These are phyloP conservation scores for Apolygus lucorum DNA, from an alignment of 1,140 invertebrate genomes.

Conservation along the genomic window DNA sequence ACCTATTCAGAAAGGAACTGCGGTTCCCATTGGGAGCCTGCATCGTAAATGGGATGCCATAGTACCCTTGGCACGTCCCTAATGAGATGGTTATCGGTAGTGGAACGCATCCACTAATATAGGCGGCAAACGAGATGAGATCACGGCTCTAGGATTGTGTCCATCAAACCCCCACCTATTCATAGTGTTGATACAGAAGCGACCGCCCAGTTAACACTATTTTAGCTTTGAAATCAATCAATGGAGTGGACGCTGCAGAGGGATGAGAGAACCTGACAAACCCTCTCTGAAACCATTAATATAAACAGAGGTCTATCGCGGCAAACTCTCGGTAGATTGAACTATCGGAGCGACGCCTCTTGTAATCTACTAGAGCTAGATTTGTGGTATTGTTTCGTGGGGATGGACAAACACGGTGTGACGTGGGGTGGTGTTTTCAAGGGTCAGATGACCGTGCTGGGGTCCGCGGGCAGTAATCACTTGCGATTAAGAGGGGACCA, in stretches of 20 bases:
- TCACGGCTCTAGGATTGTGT: background rate
- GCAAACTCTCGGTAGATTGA: background rate
- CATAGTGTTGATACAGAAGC: background rate
- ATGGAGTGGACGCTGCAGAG: constrained; percentile 3
- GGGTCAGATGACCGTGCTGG: background rate
- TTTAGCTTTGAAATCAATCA: constrained; percentile 17
- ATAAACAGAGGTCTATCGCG: background rate
- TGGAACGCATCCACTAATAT: background rate
- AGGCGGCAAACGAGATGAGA: background rate
- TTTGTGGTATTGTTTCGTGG: constrained; percentile 13
- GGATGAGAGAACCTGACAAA: constrained; percentile 7
- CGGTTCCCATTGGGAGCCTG: too few species aligned
- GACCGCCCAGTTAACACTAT: constrained; percentile 4
- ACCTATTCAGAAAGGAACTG: too few species aligned
- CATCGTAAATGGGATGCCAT: too few species aligned
- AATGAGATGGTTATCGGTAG: background rate
- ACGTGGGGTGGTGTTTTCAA: background rate
- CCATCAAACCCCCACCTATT: too few species aligned
- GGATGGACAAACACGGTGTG: background rate
- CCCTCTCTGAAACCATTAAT: background rate
- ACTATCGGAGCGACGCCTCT: background rate
- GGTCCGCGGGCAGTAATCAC: background rate
- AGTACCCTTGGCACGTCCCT: too few species aligned
- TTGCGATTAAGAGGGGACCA: constrained; percentile 1
- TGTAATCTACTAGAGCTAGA: constrained; percentile 3